Conservation (phyloP, 2,797 vertebrate genomes). For the Acomys russatus region DNA sequence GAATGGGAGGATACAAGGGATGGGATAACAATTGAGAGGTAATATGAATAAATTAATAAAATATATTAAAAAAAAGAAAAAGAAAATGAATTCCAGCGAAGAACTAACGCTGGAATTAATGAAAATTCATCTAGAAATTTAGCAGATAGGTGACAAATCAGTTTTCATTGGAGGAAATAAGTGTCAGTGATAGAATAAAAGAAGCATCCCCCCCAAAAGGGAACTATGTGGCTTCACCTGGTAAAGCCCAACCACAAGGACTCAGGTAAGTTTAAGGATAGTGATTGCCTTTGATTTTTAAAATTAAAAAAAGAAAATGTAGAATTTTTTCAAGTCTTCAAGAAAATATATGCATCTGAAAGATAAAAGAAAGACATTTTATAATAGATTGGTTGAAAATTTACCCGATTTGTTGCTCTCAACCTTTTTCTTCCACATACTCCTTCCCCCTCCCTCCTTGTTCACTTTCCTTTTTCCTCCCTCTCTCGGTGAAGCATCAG, state of each 20-base stretch:
- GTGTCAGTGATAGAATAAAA: background rate
- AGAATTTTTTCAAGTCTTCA: background rate
- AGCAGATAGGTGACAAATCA: background rate
- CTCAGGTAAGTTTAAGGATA: background rate
- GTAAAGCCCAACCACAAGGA: background rate
- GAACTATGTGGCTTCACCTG: background rate
- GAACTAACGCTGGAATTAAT: background rate
- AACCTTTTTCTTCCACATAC: background rate
- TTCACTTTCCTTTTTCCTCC: too few relatives aligned
- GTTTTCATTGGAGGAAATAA: background rate
- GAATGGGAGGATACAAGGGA: too few relatives aligned
- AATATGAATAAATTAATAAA: too few relatives aligned
- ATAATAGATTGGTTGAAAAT: background rate
- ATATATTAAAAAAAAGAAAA: too few relatives aligned
- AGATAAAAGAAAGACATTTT: background rate
- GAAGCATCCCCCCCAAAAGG: background rate
- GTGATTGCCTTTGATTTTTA: background rate
- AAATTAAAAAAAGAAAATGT: background rate
- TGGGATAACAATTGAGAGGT: too few relatives aligned
- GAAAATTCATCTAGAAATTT: slow-evolving; percentile 9
- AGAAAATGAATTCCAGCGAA: background rate
- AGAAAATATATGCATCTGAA: background rate
- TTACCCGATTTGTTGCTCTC: background rate
- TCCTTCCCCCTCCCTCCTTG: background rate
- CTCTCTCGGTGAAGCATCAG: background rate